Evolutionary conservation across 2,113 vertebrate species (phyloP).

Genomic region (Shinisaurus crocodilurus): DNA sequence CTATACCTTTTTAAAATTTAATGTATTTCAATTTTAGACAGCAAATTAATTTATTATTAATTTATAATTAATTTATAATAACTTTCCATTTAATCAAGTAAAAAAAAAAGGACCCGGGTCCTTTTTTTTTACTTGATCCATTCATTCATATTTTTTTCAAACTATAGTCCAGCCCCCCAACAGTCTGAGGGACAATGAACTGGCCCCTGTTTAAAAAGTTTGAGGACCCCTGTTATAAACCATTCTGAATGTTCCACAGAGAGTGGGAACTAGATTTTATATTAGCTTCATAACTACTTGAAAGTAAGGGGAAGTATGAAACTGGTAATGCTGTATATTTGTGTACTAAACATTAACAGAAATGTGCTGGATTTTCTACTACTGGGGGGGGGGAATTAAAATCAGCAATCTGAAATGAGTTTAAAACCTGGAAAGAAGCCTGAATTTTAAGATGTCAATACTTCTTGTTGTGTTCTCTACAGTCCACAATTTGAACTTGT

Average conservation of each 20-base stretch:
- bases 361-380: not conserved
- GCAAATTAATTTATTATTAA: too few species aligned
- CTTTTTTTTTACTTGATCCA: too few species aligned
- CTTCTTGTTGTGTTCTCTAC: not conserved
- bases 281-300: conserved; percentile 5
- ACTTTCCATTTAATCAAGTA: too few species aligned
- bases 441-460: not conserved
- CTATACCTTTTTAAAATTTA: too few species aligned
- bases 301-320: conserved; percentile 27
- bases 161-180: too few species aligned
- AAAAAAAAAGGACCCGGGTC: too few species aligned
- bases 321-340: not conserved
- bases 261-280: not conserved
- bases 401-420: not conserved
- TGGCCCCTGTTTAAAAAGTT: too few species aligned
- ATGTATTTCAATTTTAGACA: too few species aligned
- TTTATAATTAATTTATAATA: too few species aligned
- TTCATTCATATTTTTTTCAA: too few species aligned
- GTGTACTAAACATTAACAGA: conserved; percentile 5
- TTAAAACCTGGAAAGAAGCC: not conserved
- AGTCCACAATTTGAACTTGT: not conserved
- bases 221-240: too few species aligned
- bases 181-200: too few species aligned
- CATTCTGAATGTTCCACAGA: not conserved
- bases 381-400: not conserved